Evolutionary conservation across 2,113 vertebrate genomes (phyloP).

Genomic region (Rhinopomastus cyanomelas): DNA sequence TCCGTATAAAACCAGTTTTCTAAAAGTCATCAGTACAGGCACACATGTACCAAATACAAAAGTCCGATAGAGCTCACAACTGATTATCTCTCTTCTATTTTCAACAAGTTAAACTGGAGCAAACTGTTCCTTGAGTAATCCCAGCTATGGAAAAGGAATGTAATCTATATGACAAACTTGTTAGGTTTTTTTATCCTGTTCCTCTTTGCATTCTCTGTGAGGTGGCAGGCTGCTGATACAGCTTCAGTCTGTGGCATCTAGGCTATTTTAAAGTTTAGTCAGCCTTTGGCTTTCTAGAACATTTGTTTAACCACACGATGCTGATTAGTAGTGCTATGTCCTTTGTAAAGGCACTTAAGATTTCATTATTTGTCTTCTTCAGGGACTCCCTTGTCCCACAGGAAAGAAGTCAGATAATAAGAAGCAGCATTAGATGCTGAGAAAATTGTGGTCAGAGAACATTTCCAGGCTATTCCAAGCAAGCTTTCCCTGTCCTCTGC

Average conservation of each 20-base stretch:
- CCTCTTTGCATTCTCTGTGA: background rate
- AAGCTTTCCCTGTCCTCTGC: background rate
- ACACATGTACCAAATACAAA: background rate
- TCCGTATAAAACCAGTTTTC: background rate
- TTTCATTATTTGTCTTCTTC: slow-evolving; percentile 51
- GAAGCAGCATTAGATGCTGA: background rate
- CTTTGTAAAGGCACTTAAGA: background rate
- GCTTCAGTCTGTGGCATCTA: slow-evolving; percentile 27
- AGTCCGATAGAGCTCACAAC: background rate
- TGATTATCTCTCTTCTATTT: background rate
- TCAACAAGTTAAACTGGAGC: background rate
- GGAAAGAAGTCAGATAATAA: slow-evolving; percentile 52
- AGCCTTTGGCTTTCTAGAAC: background rate
- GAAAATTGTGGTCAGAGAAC: background rate
- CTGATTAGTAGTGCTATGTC: slow-evolving; percentile 54
- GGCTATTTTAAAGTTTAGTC: slow-evolving; percentile 55
- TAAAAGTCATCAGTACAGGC: background rate
- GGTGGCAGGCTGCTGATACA: background rate
- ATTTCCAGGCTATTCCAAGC: background rate
- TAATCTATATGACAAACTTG: background rate
- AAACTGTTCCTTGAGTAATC: background rate
- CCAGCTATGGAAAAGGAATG: background rate
- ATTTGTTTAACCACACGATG: slow-evolving; percentile 41
- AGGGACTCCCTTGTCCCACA: slow-evolving; percentile 42
- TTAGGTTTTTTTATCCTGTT: background rate